Evolutionary conservation across 2,113 vertebrate genomes (phyloP).

Genomic region (Ardeotis arabs): DNA sequence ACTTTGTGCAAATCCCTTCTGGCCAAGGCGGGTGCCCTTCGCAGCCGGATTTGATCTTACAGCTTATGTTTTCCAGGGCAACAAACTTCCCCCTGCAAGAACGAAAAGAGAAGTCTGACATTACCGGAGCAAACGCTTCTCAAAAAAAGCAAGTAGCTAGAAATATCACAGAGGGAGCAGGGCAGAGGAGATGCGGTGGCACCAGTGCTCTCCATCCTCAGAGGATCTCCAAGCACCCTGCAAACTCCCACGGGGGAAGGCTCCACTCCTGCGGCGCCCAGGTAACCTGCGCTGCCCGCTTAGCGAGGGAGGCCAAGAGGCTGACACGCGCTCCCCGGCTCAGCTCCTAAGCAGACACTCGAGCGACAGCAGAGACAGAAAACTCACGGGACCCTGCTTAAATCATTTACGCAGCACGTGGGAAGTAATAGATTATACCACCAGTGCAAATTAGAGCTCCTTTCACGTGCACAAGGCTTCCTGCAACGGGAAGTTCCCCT

Average conservation of each 20-base stretch:
- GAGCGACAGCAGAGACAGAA: background rate
- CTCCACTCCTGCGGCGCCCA: background rate
- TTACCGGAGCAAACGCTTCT: background rate
- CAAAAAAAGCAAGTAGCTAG: background rate
- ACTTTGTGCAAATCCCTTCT: constrained; percentile 98
- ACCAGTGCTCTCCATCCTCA: background rate
- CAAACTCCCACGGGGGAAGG: background rate
- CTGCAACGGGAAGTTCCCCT: background rate
- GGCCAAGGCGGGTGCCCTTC: constrained; percentile 98
- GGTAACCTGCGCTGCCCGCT: background rate
- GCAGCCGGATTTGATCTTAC: constrained; percentile 97
- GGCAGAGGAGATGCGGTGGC: background rate
- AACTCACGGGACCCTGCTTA: background rate
- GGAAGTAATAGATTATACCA: background rate
- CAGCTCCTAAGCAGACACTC: background rate
- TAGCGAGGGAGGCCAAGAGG: background rate
- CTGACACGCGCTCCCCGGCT: background rate
- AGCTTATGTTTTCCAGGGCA: constrained; percentile 98
- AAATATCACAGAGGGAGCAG: background rate
- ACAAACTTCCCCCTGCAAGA: constrained; percentile 92
- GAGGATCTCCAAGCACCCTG: background rate
- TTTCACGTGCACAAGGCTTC: background rate
- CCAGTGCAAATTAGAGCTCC: background rate
- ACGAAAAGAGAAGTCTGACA: background rate
- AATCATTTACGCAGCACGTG: background rate